Conservation (phyloP, 1,140 invertebrate genomes). For the Odontomachus brunneus region DNA sequence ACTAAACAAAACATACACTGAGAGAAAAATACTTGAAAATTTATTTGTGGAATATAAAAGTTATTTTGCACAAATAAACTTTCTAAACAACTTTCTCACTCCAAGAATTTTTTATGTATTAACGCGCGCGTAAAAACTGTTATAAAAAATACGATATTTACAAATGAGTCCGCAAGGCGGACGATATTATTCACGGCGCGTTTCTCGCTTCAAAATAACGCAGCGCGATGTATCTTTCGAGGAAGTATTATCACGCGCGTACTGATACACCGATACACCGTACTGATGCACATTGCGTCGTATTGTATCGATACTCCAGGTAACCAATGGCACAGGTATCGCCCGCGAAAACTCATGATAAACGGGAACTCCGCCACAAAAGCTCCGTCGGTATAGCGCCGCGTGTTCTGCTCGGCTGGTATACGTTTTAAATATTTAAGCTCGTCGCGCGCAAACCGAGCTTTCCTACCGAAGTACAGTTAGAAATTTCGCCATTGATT, state of each 20-base stretch:
- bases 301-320: too few relatives aligned
- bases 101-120: too few relatives aligned
- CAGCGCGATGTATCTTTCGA: background rate
- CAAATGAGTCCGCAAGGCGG: background rate
- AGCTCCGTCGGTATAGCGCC: slow-evolving; percentile 69
- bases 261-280: too few relatives aligned
- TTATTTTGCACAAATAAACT: too few relatives aligned
- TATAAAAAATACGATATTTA: background rate
- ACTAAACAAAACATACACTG: too few relatives aligned
- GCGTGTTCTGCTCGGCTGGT: slow-evolving; percentile 34
- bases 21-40: too few relatives aligned
- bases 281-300: too few relatives aligned
- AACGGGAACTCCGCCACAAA: slow-evolving; percentile 5
- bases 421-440: slow-evolving; percentile 44
- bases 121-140: too few relatives aligned
- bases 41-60: too few relatives aligned
- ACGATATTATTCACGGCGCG: background rate
- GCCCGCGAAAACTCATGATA: slow-evolving; percentile 27
- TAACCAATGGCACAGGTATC: slow-evolving; percentile 12
- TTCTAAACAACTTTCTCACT: too few relatives aligned
- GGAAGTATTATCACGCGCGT: background rate
- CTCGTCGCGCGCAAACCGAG: background rate
- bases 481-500: slow-evolving; percentile 59
- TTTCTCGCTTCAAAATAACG: slow-evolving; percentile 1
- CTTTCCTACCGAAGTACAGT: slow-evolving; percentile 56